A percentile compares a stretch with the other conserved stretches of the same genome.
Conservation (phyloP, 2,888 invertebrate species). For the Cheilosia vernalis region DNA sequence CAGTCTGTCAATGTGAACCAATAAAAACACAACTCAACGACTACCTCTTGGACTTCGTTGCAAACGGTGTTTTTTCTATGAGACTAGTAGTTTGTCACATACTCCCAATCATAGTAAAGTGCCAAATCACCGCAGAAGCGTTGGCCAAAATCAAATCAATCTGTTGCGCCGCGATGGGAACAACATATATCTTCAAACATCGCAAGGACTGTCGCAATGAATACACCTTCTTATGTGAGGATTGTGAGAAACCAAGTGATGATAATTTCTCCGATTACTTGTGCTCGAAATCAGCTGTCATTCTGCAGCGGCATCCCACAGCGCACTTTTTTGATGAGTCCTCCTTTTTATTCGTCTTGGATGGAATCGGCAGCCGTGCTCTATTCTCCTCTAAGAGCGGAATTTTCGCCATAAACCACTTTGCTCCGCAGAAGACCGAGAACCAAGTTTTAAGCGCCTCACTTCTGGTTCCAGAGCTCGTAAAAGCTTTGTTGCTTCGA, state of each 20-base stretch:
- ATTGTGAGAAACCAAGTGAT: conserved; percentile 47
- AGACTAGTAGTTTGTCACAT: conserved; percentile 57
- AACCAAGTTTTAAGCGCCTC: conserved; percentile 35
- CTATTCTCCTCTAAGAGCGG: conserved; percentile 44
- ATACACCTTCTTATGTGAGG: conserved; percentile 51
- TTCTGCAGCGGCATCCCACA: conserved; percentile 3
- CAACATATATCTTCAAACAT: conserved; percentile 35
- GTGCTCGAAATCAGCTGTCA: conserved; percentile 13
- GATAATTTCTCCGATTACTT: conserved; percentile 15
- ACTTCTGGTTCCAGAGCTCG: conserved; percentile 40
- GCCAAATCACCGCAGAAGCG: neutral
- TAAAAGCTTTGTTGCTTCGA: conserved; percentile 44
- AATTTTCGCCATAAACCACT: conserved; percentile 64
- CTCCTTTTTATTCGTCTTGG: conserved; percentile 41
- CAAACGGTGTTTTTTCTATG: conserved; percentile 51
- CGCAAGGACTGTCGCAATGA: neutral
- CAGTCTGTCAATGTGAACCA: conserved; percentile 34
- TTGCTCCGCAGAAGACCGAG: conserved; percentile 47
- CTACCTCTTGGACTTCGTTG: conserved; percentile 40
- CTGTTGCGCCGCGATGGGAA: conserved; percentile 50
- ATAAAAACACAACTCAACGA: conserved; percentile 47
- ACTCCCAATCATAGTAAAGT: conserved; percentile 42
- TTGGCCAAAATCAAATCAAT: conserved; percentile 49
- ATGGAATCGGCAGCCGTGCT: conserved; percentile 38
- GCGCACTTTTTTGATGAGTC: conserved; percentile 42